Percentiles rank a stretch among this genome's conserved stretches.
phyloP scores from a whole-genome alignment of 2,888 invertebrate genomes.

The Geophilus truncorum region DNA sequence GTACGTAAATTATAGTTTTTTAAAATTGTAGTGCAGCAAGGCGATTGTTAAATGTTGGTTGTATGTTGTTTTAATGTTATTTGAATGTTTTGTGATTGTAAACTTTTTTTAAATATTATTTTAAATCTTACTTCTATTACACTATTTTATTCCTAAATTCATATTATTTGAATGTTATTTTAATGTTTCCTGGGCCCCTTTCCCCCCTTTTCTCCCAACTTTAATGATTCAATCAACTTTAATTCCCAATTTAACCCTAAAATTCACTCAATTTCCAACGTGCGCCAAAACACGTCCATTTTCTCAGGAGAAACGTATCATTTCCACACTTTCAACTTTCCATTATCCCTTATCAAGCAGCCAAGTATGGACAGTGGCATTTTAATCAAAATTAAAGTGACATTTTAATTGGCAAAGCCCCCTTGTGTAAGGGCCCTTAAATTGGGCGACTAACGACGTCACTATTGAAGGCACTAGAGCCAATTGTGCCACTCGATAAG shows the following conservation, averaged over 20 bases:
- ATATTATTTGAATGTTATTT: too few species aligned
- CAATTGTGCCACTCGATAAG: slow-evolving; percentile 16
- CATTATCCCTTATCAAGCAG: neutral
- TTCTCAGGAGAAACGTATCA: neutral
- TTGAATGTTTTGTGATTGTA: too few species aligned
- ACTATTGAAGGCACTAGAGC: slow-evolving; percentile 7
- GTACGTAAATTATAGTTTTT: too few species aligned
- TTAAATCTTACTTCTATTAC: too few species aligned
- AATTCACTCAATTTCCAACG: neutral
- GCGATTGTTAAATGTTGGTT: too few species aligned
- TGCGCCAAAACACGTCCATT: neutral
- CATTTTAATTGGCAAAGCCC: slow-evolving; percentile 9
- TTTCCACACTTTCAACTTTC: neutral
- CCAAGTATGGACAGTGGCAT: neutral
- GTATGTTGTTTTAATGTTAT: too few species aligned
- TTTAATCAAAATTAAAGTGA: slow-evolving; percentile 16
- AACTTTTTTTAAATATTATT: too few species aligned
- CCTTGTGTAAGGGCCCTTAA: neutral
- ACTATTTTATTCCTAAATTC: too few species aligned
- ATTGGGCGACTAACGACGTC: slow-evolving; percentile 16
- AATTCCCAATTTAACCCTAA: neutral
- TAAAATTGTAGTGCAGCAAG: too few species aligned
- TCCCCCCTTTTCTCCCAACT: too few species aligned
- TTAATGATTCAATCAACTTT: neutral
- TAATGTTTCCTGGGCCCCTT: too few species aligned